phyloP scores from a whole-genome alignment of 2,113 vertebrate genomes.

The Galemys pyrenaicus region DNA sequence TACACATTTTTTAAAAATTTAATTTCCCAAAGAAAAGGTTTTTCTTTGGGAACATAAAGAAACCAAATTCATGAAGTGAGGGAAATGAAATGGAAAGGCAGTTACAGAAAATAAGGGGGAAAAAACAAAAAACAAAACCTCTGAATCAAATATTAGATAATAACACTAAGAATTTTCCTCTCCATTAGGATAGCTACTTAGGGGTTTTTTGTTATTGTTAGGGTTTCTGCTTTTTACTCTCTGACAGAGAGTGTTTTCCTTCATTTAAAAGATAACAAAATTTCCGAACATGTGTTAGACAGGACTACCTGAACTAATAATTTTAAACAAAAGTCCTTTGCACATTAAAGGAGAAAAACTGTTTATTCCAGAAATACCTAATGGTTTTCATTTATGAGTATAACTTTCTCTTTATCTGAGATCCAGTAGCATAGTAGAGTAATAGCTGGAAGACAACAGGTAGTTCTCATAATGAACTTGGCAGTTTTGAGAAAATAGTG shows the following conservation, averaged over 20 bases:
- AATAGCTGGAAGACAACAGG: constrained; percentile 65
- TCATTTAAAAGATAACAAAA: constrained; percentile 54
- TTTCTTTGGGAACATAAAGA: constrained; percentile 13
- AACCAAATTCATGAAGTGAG: neutral
- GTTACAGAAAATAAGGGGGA: neutral
- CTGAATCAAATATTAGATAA: constrained; percentile 22
- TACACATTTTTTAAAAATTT: neutral
- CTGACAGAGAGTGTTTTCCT: constrained; percentile 38
- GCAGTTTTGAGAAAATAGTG: constrained; percentile 76
- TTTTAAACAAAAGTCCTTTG: constrained; percentile 71
- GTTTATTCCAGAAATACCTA: constrained; percentile 80
- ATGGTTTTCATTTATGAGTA: constrained; percentile 74
- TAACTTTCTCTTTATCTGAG: constrained; percentile 73
- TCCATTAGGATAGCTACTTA: neutral
- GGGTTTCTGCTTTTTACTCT: constrained; percentile 9
- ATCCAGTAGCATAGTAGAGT: constrained; percentile 51
- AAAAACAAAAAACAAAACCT: neutral
- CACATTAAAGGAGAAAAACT: constrained; percentile 71
- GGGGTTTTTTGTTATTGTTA: neutral
- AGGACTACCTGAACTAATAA: constrained; percentile 63
- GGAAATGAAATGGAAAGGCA: neutral
- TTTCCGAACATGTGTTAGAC: constrained; percentile 33
- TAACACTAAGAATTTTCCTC: neutral
- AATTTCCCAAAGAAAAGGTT: constrained; percentile 36
- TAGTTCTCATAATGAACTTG: constrained; percentile 77